Percentiles rank a stretch among this genome's conserved stretches.
These are phyloP conservation scores for Helicolenus hilgendorfi DNA, from an alignment of 2,797 vertebrate genomes.

Conservation along the genomic window DNA sequence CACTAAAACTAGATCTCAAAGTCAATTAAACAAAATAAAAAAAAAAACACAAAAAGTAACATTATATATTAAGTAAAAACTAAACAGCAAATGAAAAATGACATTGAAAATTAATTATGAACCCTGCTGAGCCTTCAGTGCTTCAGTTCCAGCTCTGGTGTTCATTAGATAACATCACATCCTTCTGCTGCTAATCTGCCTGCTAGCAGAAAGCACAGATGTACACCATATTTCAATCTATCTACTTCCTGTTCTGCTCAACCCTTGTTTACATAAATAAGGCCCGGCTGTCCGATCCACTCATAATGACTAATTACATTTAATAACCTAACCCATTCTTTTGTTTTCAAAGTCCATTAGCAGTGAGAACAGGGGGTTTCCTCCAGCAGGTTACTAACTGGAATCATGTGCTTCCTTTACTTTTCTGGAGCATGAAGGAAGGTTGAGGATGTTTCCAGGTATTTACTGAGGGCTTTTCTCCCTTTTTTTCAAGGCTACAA, in stretches of 20 bases:
- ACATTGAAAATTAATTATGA: background rate
- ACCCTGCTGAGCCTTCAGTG: background rate
- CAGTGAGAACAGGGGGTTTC: background rate
- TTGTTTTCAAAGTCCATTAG: slow-evolving; percentile 23
- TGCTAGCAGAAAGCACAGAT: slow-evolving; percentile 26
- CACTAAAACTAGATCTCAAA: background rate
- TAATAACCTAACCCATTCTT: slow-evolving; percentile 13
- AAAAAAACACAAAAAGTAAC: background rate
- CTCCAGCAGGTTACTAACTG: background rate
- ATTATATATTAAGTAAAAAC: background rate
- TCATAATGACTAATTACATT: slow-evolving; percentile 41
- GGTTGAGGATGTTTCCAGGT: background rate
- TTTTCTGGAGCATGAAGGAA: background rate
- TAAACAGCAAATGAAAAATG: background rate
- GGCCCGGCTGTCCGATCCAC: background rate
- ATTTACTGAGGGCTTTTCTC: background rate
- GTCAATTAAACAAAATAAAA: background rate
- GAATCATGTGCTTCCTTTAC: background rate
- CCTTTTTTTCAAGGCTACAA: background rate
- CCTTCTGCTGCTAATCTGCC: slow-evolving; percentile 5
- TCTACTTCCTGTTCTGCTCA: slow-evolving; percentile 23
- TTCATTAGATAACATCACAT: slow-evolving; percentile 27
- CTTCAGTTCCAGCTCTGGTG: background rate
- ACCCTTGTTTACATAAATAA: slow-evolving; percentile 32
- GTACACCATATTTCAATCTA: slow-evolving; percentile 14